A percentile compares a stretch with the other conserved stretches of the same genome.
phyloP scores from a whole-genome alignment of 2,888 invertebrate species.

The Parnassius apollo region DNA sequence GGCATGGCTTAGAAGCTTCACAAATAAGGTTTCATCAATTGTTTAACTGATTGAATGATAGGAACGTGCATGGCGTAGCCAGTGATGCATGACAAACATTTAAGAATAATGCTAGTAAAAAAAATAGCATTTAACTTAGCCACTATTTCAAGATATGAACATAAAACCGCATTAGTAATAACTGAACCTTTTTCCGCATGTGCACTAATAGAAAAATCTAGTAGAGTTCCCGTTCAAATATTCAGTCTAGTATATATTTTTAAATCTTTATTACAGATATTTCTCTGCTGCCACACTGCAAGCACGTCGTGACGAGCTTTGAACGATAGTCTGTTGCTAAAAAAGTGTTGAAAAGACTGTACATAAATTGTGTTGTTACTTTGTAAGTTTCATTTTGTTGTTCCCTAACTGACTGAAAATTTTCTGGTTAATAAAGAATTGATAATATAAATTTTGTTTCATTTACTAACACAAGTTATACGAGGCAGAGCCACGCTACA shows the following conservation, averaged over 20 bases:
- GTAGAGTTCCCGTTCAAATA: background rate
- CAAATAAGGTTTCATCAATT: background rate
- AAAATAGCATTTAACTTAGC: too few species aligned
- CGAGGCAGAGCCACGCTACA: too few species aligned
- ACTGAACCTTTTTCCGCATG: slow-evolving; percentile 27
- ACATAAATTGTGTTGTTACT: slow-evolving; percentile 47
- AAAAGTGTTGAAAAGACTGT: slow-evolving; percentile 33
- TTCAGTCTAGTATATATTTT: background rate
- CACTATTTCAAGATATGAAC: too few species aligned
- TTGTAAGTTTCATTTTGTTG: slow-evolving; percentile 45
- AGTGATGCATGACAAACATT: slow-evolving; percentile 28
- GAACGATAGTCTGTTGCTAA: slow-evolving; percentile 9
- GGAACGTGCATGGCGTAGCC: slow-evolving; percentile 7
- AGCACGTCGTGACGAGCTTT: slow-evolving; percentile 34
- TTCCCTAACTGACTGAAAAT: slow-evolving; percentile 47
- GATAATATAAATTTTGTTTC: slow-evolving; percentile 38
- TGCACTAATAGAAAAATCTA: slow-evolving; percentile 9
- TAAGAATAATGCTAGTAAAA: background rate
- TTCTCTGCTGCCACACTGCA: slow-evolving; percentile 33
- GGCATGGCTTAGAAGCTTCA: slow-evolving; percentile 15
- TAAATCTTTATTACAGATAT: slow-evolving; percentile 34
- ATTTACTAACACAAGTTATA: background rate
- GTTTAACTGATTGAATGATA: background rate
- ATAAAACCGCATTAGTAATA: too few species aligned
- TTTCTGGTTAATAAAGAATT: slow-evolving; percentile 53